These are phyloP conservation scores for Eupithecia inturbata DNA, from an alignment of 2,888 invertebrate genomes.

Conservation along the genomic window DNA sequence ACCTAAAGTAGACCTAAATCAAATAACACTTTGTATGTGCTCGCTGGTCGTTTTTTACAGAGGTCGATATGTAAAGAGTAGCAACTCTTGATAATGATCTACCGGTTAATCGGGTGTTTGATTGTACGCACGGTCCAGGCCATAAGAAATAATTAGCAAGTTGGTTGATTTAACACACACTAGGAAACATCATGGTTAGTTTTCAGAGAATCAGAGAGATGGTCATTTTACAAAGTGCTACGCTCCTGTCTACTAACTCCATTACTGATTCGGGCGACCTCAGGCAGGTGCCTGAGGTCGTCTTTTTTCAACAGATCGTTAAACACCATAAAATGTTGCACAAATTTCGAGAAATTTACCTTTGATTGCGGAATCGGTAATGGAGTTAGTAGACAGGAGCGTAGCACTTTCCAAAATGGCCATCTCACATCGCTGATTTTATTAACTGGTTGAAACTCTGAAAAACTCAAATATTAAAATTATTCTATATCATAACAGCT, in stretches of 20 bases:
- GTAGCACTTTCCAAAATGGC: neutral
- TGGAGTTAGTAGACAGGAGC: neutral
- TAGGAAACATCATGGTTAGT: neutral
- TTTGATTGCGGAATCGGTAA: neutral
- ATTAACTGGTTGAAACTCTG: neutral
- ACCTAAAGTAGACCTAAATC: constrained; percentile 1
- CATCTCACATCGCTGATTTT: neutral
- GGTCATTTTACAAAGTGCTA: too few species aligned
- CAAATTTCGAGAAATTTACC: neutral
- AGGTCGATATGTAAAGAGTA: constrained; percentile 39
- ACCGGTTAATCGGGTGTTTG: constrained; percentile 41
- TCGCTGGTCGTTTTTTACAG: constrained; percentile 21
- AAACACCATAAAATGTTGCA: neutral
- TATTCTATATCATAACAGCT: constrained; percentile 35
- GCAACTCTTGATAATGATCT: constrained; percentile 46
- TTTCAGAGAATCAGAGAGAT: too few species aligned
- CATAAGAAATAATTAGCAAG: constrained; percentile 14
- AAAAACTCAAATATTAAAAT: neutral
- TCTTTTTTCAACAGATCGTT: neutral
- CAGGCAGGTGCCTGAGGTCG: too few species aligned
- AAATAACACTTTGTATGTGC: neutral
- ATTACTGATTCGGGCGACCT: neutral
- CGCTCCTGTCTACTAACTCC: neutral
- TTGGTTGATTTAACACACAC: neutral
- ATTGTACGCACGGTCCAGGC: constrained; percentile 11